Base-by-base conservation (phyloP, 2,888 invertebrate species). In the Dynastes maya region DNA sequence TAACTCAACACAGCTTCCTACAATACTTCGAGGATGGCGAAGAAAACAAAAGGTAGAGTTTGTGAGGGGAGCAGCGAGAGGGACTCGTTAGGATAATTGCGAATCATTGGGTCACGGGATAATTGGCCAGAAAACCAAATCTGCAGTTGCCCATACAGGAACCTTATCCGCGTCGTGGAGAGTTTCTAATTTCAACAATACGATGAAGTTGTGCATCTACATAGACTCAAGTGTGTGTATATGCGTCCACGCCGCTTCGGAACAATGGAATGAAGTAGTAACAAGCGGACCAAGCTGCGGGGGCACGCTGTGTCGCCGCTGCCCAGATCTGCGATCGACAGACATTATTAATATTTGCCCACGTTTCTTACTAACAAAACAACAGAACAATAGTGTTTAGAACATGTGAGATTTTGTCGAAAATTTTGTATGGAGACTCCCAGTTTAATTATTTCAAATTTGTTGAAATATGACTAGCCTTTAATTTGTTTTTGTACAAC, bases 111-210 rank as follows among this genome's bases (percentile, higher is more conserved):
- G 29, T 63, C 13, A 32, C 32, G 32, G 63, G 32, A 63, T 63
- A 63, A 32, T 63, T 63, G 32, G 63, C 63, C 27, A 29, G 29
- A 63, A 63, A 63, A 37, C 63, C 32, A 32, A 63, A 63, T 63
- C 63, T 63, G 63, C n/a, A 8, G 22, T 22, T 58, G 16, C 55
- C 22, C 16, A 22, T 53, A 16, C 5, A 8, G 55, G 55, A 55
- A 22, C 16, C 8, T 16, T 16, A 55, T 27, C 22, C 22, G 45
- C 45, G n/a, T 9, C 22, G 55, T 58, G 22, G 22, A 27, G 27
- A 55, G 22, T 16, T 55, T 55, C 55, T 55, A 55, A 55, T 55
- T 55, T 22, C 1, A 55, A 58, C 27, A 58, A 27, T 58, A 8
- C 55, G 16, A 11, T 8, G 45, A 45, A 45, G 55, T 58, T 58